Base-by-base conservation (phyloP, 2,113 vertebrate genomes). In the Tauraco erythrolophus region DNA sequence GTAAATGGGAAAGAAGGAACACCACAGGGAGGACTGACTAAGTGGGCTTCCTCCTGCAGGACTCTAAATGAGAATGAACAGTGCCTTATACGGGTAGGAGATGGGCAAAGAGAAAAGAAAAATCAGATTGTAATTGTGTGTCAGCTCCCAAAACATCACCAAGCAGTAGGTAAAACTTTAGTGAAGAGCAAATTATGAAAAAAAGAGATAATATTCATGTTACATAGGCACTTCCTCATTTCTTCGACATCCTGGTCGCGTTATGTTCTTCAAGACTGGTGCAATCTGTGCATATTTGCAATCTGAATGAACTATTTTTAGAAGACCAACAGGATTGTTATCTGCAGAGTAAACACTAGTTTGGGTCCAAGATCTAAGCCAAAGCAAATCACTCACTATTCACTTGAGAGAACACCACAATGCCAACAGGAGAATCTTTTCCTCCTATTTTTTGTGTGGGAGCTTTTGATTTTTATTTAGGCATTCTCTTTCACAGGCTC, bases 241-340 rank as follows among this genome's bases (percentile, higher is more conserved):
- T 92, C 68, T 91, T 86, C 79, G 77, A 12, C 56, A 50, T 91
- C 76, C 91, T 84, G 69, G 56, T 74, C 16, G 15, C 13, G 6
- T 89, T 89, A 65, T 62, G 62, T 77, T 94, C 68, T 92, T 41
- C 69, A 53, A 61, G 68, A 39, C 35, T 88, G 48, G 57, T 69
- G 48, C 87, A 92, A 84, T 84, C 69, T 87, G 78, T 81, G 69
- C 61, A 33, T 82, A 79, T 92, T 84, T 91, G 64, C 58, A 66
- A 51, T 84, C 35, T 76, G 87, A 97, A 94, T 9, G 19, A 89
- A 83, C 48, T 92, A 76, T 72, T 92, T 94, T 89, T 89, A 89
- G 92, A 68, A 84, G 51, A 81, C 56, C 58, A 89, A 89, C 10
- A 46, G 12, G n/a, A 71, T 28, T 89, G 53, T 37, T 95, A 17